A percentile compares a stretch with the other conserved stretches of the same genome.
Evolutionary conservation across 2,797 vertebrate species (phyloP).

Genomic region (Chiroxiphia lanceolata): DNA sequence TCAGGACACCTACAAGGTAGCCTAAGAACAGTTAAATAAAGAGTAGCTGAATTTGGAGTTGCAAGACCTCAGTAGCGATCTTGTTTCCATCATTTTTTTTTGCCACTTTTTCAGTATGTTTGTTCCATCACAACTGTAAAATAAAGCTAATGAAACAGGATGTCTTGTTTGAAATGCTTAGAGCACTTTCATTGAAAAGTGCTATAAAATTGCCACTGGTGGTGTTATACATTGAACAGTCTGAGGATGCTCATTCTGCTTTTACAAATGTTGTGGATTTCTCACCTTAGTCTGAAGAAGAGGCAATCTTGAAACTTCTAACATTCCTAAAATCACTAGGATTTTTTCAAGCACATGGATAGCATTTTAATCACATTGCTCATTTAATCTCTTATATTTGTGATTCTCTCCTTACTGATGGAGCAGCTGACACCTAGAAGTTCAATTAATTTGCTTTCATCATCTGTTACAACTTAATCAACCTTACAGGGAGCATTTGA

Average conservation of each 20-base stretch:
- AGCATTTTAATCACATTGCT: background rate
- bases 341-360: background rate
- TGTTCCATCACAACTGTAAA: background rate
- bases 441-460: background rate
- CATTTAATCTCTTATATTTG: background rate
- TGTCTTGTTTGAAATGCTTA: background rate
- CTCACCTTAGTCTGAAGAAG: background rate
- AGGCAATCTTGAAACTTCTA: background rate
- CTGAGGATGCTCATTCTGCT: background rate
- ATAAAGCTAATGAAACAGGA: background rate
- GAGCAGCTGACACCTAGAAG: background rate
- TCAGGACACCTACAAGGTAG: background rate
- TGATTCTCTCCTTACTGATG: background rate
- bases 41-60: background rate
- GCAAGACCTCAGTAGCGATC: background rate
- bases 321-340: background rate
- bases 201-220: background rate
- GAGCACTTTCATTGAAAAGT: background rate
- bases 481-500: background rate
- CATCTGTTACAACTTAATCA: background rate
- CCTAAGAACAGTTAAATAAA: background rate
- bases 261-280: background rate
- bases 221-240: background rate
- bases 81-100: background rate
- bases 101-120: background rate